These are phyloP conservation scores for Incurvaria masculella DNA, from an alignment of 2,888 invertebrate species.

Conservation along the genomic window DNA sequence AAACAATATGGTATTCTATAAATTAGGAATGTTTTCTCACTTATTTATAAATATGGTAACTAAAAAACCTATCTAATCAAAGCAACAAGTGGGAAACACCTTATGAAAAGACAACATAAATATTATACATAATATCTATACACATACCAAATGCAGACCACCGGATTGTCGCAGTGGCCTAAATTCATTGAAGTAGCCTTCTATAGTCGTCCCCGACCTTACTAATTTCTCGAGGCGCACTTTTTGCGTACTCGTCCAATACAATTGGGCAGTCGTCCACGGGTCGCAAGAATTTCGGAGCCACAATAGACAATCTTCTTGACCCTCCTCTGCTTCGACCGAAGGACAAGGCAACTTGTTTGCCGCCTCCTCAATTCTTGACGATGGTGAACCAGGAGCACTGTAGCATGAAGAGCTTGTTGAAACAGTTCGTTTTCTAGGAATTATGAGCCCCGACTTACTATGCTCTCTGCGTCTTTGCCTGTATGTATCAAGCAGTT, in stretches of 20 bases:
- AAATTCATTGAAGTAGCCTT: background rate
- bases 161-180: background rate
- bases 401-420: background rate
- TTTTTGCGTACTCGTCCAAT: background rate
- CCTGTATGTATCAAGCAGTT: background rate
- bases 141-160: background rate
- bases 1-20: conserved; percentile 12
- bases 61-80: too few relatives aligned
- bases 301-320: background rate
- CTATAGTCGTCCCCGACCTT: background rate
- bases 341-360: background rate
- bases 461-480: background rate
- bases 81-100: too few relatives aligned
- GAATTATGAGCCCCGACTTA: background rate
- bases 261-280: background rate
- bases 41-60: too few relatives aligned
- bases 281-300: background rate
- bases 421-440: background rate
- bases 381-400: background rate
- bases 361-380: background rate
- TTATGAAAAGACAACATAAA: too few relatives aligned
- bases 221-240: background rate
- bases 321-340: background rate
- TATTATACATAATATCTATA: background rate
- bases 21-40: conserved; percentile 8